These are phyloP conservation scores for Cladopsammia gracilis DNA, from an alignment of 64 coral and sea anemone genomes.

Conservation along the genomic window DNA sequence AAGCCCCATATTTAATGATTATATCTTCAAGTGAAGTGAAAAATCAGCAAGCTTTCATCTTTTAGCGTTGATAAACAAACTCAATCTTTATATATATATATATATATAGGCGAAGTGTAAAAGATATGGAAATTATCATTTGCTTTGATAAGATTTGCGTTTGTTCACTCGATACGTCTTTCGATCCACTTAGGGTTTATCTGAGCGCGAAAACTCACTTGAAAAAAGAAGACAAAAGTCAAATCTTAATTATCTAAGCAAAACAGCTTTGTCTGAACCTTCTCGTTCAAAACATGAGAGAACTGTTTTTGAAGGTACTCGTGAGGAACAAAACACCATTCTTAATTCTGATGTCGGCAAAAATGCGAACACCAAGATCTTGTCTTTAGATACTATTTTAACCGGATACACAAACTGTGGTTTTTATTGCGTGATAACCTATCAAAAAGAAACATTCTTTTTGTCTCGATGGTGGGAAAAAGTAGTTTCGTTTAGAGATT, in stretches of 20 bases:
- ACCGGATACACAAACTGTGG: constrained; percentile 23
- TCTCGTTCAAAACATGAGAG: neutral
- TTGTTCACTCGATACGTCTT: constrained; percentile 1
- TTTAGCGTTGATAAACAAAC: neutral
- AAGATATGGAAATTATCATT: constrained; percentile 10
- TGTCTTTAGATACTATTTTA: neutral
- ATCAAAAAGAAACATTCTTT: neutral
- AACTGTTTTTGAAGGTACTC: neutral
- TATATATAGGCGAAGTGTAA: neutral
- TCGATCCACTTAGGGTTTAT: constrained; percentile 17
- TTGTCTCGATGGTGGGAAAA: neutral
- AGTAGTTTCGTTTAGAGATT: neutral
- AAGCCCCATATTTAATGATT: neutral
- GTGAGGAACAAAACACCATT: too few relatives aligned
- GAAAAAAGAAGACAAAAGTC: neutral
- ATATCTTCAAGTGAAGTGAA: neutral
- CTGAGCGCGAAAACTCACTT: neutral
- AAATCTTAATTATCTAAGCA: neutral
- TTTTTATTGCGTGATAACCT: constrained; percentile 6
- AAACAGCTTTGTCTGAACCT: neutral
- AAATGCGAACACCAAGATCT: neutral
- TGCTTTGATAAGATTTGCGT: constrained; percentile 17
- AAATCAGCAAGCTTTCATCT: neutral
- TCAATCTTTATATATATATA: neutral
- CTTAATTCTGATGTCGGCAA: neutral